Conservation (phyloP, 2,888 invertebrate species). For the Torymus texanus region DNA sequence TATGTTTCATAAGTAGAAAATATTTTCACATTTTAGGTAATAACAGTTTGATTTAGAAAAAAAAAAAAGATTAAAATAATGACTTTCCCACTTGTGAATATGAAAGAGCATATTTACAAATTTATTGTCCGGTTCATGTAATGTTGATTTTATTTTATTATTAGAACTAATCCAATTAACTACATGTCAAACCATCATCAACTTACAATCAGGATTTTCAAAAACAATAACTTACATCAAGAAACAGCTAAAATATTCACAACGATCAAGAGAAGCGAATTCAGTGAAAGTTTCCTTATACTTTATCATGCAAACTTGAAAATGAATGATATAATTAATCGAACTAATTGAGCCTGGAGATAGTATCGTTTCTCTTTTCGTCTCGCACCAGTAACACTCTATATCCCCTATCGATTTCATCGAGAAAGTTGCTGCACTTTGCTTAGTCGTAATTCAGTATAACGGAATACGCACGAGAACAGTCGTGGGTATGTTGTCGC, state of each 20-base stretch:
- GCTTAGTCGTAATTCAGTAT: constrained; percentile 56
- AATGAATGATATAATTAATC: constrained; percentile 53
- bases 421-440: constrained; percentile 60
- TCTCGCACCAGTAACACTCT: constrained; percentile 45
- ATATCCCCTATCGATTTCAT: constrained; percentile 61
- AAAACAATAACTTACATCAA: not conserved
- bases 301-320: constrained; percentile 23
- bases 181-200: too few relatives aligned
- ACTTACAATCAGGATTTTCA: too few relatives aligned
- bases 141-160: too few relatives aligned
- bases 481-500: too few relatives aligned
- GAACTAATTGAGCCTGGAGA: constrained; percentile 43
- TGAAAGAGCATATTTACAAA: too few relatives aligned
- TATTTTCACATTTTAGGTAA: too few relatives aligned
- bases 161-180: too few relatives aligned
- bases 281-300: constrained; percentile 44
- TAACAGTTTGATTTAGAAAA: too few relatives aligned
- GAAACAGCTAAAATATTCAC: constrained; percentile 6
- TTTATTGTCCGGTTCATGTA: too few relatives aligned
- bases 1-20: too few relatives aligned
- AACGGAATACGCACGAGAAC: constrained; percentile 44
- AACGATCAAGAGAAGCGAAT: constrained; percentile 12
- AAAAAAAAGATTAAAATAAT: too few relatives aligned
- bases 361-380: constrained; percentile 52
- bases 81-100: too few relatives aligned